phyloP scores from a whole-genome alignment of 2,113 vertebrate genomes.

The Xiphophorus maculatus region DNA sequence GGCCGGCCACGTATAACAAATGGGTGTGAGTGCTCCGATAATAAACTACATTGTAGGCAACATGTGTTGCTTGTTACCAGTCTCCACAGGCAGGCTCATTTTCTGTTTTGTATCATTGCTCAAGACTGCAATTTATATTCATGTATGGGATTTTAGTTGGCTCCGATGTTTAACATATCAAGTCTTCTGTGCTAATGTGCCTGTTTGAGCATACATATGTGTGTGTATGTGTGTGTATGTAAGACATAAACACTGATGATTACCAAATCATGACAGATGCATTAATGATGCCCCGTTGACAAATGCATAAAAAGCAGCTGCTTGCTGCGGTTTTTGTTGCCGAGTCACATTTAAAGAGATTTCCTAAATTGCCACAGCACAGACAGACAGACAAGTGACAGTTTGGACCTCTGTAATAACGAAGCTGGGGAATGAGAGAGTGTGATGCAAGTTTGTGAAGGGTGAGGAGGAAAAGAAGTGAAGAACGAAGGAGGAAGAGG shows the following conservation, averaged over 20 bases:
- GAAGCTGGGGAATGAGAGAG: not conserved
- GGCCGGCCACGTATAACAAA: conserved; percentile 44
- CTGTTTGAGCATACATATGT: not conserved
- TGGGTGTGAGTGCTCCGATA: conserved; percentile 37
- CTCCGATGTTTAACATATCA: not conserved
- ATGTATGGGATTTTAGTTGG: not conserved
- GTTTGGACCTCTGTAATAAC: conserved; percentile 22
- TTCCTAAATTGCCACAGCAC: conserved; percentile 33
- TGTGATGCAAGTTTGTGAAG: not conserved
- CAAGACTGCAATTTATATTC: not conserved
- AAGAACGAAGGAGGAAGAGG: conserved; percentile 12
- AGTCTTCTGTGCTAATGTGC: not conserved
- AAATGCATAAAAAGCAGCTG: conserved; percentile 58
- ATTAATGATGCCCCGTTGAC: conserved; percentile 70
- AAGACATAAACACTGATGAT: conserved; percentile 64
- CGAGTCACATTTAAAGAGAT: conserved; percentile 32
- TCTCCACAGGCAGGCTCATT: conserved; percentile 17
- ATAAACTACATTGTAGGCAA: conserved; percentile 41
- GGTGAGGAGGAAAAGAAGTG: conserved; percentile 9
- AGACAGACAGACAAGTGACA: conserved; percentile 7
- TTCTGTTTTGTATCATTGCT: conserved; percentile 9
- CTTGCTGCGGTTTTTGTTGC: conserved; percentile 18
- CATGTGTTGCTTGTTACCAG: conserved; percentile 33
- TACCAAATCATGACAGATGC: conserved; percentile 68
- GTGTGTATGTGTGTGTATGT: conserved; percentile 22